Base-by-base conservation (phyloP, 2,888 invertebrate species). In the Galeruca laticollis region DNA sequence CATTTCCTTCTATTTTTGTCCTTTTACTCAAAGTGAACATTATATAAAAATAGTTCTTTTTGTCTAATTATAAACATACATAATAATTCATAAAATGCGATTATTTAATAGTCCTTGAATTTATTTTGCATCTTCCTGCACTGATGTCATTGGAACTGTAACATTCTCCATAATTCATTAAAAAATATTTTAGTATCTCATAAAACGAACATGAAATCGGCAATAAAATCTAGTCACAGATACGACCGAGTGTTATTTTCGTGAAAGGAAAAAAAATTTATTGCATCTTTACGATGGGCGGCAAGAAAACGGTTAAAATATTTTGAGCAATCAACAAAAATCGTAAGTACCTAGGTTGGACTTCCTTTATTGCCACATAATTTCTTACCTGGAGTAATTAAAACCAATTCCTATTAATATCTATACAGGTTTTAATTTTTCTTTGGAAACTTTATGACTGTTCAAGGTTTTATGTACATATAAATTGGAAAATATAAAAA, bases 151-250 rank as follows among this genome's bases (percentile, higher is more conserved):
- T 60, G 60, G 60, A 65, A 40, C 52, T 64, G 65, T 60, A 69
- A 60, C 65, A 60, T 49, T 40, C 49, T 52, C 65, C 49, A 60
- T 65, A 69, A 63, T 69, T 60, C 65, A 69, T 69, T 65, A 60
- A 69, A 47, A 69, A 69, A 69, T 68, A 62, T 68, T 68, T 68
- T 49, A 68, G 40, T 31, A 33, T 54, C 47, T 57, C 68, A 54
- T 68, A 62, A 68, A 68, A 62, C 26, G 47, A 49, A 31, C 47
- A 62, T 61, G 49, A 57, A 64, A 64, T 64, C 64, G 64, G 64
- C 57, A 56, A 64, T 64, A 64, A 64, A 64, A 64, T 57, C 64
- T 64, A 64, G 64, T 64, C 47, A 40, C 47, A 43, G 57, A 43
- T 57, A 64, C 20, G 64, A 47, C 56, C 57, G 64, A 57, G 64